phyloP scores from a whole-genome alignment of 2,888 invertebrate species.

The Zygaena filipendulae region DNA sequence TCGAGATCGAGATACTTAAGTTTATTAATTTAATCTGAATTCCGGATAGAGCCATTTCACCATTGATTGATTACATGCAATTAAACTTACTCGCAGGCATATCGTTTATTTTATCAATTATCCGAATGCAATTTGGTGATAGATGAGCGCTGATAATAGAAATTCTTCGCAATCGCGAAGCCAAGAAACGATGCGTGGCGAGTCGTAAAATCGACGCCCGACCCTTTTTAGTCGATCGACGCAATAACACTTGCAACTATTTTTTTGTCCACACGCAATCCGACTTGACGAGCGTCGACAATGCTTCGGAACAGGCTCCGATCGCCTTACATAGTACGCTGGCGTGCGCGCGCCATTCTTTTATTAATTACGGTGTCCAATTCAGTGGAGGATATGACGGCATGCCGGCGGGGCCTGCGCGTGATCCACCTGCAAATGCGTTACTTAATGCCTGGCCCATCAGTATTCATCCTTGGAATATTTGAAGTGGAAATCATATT shows the following conservation, averaged over 20 bases:
- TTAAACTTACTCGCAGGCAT: too few species aligned
- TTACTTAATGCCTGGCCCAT: slow-evolving; percentile 35
- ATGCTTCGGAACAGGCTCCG: slow-evolving; percentile 37
- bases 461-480: slow-evolving; percentile 54
- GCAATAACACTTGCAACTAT: slow-evolving; percentile 18
- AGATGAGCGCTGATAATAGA: too few species aligned
- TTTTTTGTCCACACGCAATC: slow-evolving; percentile 22
- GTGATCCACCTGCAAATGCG: slow-evolving; percentile 57
- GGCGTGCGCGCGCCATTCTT: slow-evolving; percentile 52
- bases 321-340: slow-evolving; percentile 54
- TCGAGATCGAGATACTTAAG: too few species aligned
- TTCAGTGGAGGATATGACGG: slow-evolving; percentile 63
- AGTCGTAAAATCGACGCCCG: too few species aligned
- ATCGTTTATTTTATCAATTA: too few species aligned
- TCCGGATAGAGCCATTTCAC: too few species aligned
- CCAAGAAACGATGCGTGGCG: too few species aligned
- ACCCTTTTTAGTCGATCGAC: slow-evolving; percentile 13
- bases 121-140: too few species aligned
- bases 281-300: slow-evolving; percentile 35
- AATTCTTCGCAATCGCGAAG: too few species aligned
- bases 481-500: slow-evolving; percentile 38
- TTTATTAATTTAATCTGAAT: too few species aligned
- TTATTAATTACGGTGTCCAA: slow-evolving; percentile 63
- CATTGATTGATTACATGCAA: too few species aligned
- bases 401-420: slow-evolving; percentile 45